Percentiles rank a stretch among this genome's conserved stretches.
These are phyloP conservation scores for Argyrosomus regius DNA, from an alignment of 2,797 vertebrate genomes.

Conservation along the genomic window DNA sequence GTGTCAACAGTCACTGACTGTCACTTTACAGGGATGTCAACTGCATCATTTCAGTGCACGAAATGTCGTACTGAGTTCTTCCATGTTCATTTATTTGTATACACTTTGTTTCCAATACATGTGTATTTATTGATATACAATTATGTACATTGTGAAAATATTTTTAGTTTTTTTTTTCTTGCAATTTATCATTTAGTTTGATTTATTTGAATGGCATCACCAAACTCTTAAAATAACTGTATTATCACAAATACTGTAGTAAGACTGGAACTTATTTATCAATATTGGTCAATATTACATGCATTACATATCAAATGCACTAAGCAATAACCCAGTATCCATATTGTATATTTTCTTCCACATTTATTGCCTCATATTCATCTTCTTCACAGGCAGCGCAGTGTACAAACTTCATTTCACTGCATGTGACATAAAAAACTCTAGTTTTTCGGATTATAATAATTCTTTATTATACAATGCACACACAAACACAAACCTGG, in stretches of 20 bases:
- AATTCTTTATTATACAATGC: slow-evolving; percentile 34
- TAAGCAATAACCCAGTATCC: slow-evolving; percentile 62
- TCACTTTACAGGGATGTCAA: slow-evolving; percentile 36
- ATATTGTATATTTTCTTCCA: slow-evolving; percentile 44
- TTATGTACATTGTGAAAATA: slow-evolving; percentile 68
- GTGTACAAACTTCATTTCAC: slow-evolving; percentile 50
- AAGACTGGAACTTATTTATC: slow-evolving; percentile 51
- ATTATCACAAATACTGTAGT: slow-evolving; percentile 53
- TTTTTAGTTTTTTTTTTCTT: slow-evolving; percentile 46
- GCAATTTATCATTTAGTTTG: slow-evolving; percentile 29
- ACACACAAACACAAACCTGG: slow-evolving; percentile 64
- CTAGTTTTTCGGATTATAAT: slow-evolving; percentile 17
- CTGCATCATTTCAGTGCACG: slow-evolving; percentile 47
- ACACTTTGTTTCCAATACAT: slow-evolving; percentile 58
- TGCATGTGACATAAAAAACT: slow-evolving; percentile 51
- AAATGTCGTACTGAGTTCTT: slow-evolving; percentile 54
- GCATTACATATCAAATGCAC: slow-evolving; percentile 56
- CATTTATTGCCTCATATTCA: slow-evolving; percentile 36
- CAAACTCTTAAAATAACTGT: slow-evolving; percentile 52
- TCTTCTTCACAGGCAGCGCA: slow-evolving; percentile 49
- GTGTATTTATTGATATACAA: slow-evolving; percentile 81
- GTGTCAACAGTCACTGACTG: slow-evolving; percentile 39
- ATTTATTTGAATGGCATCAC: slow-evolving; percentile 57
- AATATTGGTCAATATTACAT: slow-evolving; percentile 35
- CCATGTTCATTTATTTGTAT: slow-evolving; percentile 66